These are phyloP conservation scores for Phocoena sinus DNA, from an alignment of 2,113 vertebrate genomes.

Conservation along the genomic window DNA sequence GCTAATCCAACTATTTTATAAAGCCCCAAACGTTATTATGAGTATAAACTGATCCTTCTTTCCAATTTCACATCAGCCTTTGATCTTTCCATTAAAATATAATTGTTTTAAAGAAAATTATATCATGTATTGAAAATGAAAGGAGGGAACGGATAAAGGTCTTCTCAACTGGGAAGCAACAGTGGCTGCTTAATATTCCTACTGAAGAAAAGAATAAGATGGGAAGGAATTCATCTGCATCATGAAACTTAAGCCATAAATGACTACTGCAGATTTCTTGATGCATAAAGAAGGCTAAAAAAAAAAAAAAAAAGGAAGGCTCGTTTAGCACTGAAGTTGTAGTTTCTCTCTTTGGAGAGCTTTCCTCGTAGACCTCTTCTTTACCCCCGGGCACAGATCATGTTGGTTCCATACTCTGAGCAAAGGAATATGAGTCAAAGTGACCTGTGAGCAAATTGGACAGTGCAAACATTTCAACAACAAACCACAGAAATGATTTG, in stretches of 20 bases:
- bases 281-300: neutral
- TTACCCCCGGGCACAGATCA: neutral
- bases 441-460: neutral
- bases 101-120: neutral
- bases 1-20: neutral
- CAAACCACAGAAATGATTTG: neutral
- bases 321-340: neutral
- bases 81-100: conserved; percentile 3
- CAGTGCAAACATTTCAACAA: neutral
- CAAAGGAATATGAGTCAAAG: neutral
- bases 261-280: neutral
- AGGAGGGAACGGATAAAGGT: neutral
- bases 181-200: neutral
- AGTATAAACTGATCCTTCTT: neutral
- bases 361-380: neutral
- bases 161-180: neutral
- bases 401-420: neutral
- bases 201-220: neutral
- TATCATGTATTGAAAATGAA: neutral
- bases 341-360: neutral
- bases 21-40: neutral
- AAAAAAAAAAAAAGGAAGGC: neutral
- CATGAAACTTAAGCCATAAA: neutral
- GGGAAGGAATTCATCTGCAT: neutral
- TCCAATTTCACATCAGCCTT: neutral